Percentiles rank a stretch among this genome's conserved stretches.
phyloP scores from a whole-genome alignment of 2,113 vertebrate species.

The Rhabdornis inornatus region DNA sequence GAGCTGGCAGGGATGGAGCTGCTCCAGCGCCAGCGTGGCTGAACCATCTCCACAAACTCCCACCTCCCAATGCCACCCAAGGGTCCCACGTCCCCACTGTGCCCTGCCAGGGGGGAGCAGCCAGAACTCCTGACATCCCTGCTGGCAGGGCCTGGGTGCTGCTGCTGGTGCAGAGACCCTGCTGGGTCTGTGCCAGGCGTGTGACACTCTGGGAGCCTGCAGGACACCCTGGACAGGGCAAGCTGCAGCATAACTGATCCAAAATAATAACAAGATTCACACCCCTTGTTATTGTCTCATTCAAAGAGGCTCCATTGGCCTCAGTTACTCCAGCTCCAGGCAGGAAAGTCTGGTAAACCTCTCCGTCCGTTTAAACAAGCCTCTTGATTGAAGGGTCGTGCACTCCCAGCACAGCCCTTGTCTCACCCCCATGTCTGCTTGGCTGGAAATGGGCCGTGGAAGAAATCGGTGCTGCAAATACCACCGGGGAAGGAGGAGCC shows the following conservation, averaged over 20 bases:
- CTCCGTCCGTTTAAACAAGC: not conserved
- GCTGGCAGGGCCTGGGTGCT: accelerated
- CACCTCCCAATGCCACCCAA: not conserved
- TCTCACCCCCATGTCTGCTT: accelerated
- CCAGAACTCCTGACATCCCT: not conserved
- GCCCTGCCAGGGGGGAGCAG: not conserved
- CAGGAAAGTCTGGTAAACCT: not conserved
- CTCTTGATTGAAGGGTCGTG: not conserved
- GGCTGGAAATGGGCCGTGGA: accelerated
- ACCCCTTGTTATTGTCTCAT: not conserved
- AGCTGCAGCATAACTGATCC: not conserved
- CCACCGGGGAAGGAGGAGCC: not conserved
- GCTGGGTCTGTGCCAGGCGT: conserved; percentile 3
- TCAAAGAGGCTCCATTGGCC: not conserved
- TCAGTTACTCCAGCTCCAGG: conserved; percentile 33
- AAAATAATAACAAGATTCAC: not conserved
- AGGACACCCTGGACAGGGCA: not conserved
- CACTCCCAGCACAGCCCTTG: not conserved
- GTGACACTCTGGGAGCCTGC: not conserved
- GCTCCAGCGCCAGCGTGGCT: no score
- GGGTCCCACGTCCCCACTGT: not conserved
- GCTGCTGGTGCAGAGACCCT: not conserved
- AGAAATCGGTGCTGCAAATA: accelerated
- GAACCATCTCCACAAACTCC: not conserved
- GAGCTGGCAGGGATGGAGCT: accelerated